Percentiles rank a stretch among this genome's conserved stretches.
Conservation (phyloP, 2,797 vertebrate species). For the Selene dorsalis region DNA sequence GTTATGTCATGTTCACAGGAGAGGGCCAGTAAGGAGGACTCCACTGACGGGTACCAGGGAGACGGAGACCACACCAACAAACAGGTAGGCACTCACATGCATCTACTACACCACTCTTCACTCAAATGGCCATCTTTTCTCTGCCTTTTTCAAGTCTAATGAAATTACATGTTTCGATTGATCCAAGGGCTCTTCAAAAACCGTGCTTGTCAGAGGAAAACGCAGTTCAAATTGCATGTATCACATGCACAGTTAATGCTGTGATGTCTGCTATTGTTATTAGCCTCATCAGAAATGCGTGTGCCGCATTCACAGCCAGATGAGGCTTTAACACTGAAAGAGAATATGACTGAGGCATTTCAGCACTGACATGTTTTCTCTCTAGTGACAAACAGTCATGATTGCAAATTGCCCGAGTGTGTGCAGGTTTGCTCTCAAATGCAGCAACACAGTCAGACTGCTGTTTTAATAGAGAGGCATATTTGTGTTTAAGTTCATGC, state of each 20-base stretch:
- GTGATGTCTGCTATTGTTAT: slow-evolving; percentile 28
- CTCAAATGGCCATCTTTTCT: slow-evolving; percentile 24
- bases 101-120: slow-evolving; percentile 44
- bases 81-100: slow-evolving; percentile 67
- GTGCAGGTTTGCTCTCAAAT: slow-evolving; percentile 59
- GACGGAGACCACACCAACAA: slow-evolving; percentile 67
- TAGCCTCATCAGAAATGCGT: slow-evolving; percentile 12
- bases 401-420: slow-evolving; percentile 63
- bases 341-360: slow-evolving; percentile 47
- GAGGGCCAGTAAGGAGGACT: slow-evolving; percentile 70
- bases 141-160: slow-evolving; percentile 44
- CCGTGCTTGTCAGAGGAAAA: slow-evolving; percentile 11
- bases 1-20: slow-evolving; percentile 68
- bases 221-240: slow-evolving; percentile 3
- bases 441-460: slow-evolving; percentile 41
- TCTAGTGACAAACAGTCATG: slow-evolving; percentile 54
- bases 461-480: slow-evolving; percentile 21
- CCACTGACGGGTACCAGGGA: slow-evolving; percentile 71
- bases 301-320: slow-evolving; percentile 25
- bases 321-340: slow-evolving; percentile 21
- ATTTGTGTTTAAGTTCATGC: slow-evolving; percentile 48
- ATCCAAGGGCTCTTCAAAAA: slow-evolving; percentile 36
- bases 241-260: slow-evolving; percentile 21
- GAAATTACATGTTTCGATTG: slow-evolving; percentile 47
- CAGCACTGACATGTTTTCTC: slow-evolving; percentile 53